Evolutionary conservation across 1,140 invertebrate genomes (phyloP).

Genomic region (Megalonaias nervosa): DNA sequence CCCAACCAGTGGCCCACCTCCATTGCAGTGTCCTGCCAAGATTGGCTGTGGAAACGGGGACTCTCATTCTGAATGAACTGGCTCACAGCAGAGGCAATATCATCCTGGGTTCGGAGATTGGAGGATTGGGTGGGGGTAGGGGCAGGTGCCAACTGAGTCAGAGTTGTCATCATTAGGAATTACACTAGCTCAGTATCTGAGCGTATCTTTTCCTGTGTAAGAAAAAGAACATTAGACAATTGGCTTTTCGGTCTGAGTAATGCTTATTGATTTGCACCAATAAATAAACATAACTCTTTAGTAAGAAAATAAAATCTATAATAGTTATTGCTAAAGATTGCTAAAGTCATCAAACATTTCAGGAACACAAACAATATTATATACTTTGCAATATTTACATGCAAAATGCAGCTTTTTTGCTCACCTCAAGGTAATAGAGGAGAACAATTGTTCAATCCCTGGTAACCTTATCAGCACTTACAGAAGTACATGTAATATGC

Average conservation of each 20-base stretch:
- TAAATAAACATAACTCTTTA: conserved; percentile 21
- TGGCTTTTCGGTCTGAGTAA: conserved; percentile 14
- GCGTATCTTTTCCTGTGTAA: neutral
- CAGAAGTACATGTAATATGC: too few species aligned
- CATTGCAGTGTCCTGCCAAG: conserved; percentile 29
- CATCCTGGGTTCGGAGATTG: conserved; percentile 21
- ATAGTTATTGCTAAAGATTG: too few species aligned
- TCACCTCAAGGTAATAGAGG: too few species aligned
- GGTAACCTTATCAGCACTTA: too few species aligned
- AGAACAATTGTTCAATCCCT: too few species aligned
- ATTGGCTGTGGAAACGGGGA: conserved; percentile 23
- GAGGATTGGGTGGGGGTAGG: neutral
- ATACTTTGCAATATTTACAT: too few species aligned
- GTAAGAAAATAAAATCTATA: neutral
- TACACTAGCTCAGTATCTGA: neutral
- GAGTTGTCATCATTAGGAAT: neutral
- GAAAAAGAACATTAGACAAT: neutral
- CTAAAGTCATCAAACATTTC: too few species aligned
- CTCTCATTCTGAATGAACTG: conserved; percentile 30
- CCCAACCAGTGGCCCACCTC: conserved; percentile 43
- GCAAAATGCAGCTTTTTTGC: too few species aligned
- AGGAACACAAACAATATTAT: too few species aligned
- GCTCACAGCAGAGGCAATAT: conserved; percentile 22
- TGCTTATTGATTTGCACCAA: conserved; percentile 20
- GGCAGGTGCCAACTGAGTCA: neutral